Evolutionary conservation across 2,113 vertebrate species (phyloP), one percentile per base, ranked within the genome.

Genomic region (Anser brachyrhynchus): DNA sequence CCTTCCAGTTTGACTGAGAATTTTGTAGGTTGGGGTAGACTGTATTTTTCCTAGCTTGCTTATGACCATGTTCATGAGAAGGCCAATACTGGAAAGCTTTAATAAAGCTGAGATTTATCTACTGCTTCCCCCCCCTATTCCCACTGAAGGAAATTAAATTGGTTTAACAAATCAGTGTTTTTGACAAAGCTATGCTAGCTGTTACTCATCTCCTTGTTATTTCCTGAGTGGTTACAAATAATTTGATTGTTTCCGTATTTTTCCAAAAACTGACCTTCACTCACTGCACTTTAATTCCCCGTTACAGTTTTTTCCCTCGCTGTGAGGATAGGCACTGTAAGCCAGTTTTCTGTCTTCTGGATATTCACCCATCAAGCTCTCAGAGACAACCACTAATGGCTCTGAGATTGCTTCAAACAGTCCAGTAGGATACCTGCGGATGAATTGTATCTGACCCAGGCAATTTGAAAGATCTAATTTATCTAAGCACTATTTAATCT

Each of bases 141-240:
- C 91, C 87, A 70, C 43, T 91, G 84, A 94, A 95, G 91, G 84
- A 97, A 95, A 97, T 95, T 84, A 93, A 92, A 95, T 84, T 96
- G 93, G 87, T 97, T 96, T 97, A 96, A 96, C 95, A 93, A 97
- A 97, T 96, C 93, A 92, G 87, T 91, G 89, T 87, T 95, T 95
- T 95, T 95, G 89, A 95, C 94, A 96, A 93, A 95, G 81, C 94
- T 44, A 12, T 82, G 77, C 87, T 95, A 95, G 72, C 94, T 93
- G 87, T 96, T 97, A 97, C 93, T 97, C 96, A 95, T 95, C 94
- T 95, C 89, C 89, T 95, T 96, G 95, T 96, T 97, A 97, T 96
- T 96, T 97, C 95, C 96, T 97, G 95, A 97, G 94, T 13, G 26
- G 93, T 95, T 95, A 82, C 96, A 94, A 97, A 97, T 95, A 97